phyloP scores from a whole-genome alignment of 1,140 invertebrate genomes.

The Drosophila lacteicornis region DNA sequence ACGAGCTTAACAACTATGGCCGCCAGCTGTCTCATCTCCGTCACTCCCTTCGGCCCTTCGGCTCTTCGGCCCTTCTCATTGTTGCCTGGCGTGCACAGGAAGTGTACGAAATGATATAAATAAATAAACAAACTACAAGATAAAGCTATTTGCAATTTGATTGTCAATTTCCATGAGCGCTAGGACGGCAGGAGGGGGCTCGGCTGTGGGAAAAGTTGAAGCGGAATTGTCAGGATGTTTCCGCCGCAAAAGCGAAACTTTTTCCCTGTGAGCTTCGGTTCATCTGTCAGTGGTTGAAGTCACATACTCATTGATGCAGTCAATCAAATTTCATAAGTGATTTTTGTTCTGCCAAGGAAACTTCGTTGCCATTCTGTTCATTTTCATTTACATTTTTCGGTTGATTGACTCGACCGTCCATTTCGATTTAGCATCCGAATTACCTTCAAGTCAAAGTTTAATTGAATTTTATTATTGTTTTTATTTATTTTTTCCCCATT shows the following conservation, averaged over 20 bases:
- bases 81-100: conserved; percentile 67
- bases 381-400: conserved; percentile 76
- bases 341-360: conserved; percentile 68
- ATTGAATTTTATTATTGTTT: conserved; percentile 50
- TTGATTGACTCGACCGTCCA: conserved; percentile 49
- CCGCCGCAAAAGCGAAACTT: conserved; percentile 68
- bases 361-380: conserved; percentile 65
- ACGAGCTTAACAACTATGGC: conserved; percentile 68
- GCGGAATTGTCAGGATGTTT: conserved; percentile 64
- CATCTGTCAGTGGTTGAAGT: conserved; percentile 66
- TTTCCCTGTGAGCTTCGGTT: conserved; percentile 32
- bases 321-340: conserved; percentile 81
- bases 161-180: conserved; percentile 79
- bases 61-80: conserved; percentile 38
- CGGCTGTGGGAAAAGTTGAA: conserved; percentile 33
- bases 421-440: conserved; percentile 10
- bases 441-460: conserved; percentile 47
- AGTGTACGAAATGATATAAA: conserved; percentile 82
- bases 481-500: background rate
- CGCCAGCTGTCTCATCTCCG: conserved; percentile 37
- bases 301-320: conserved; percentile 78
- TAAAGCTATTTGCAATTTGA: conserved; percentile 83
- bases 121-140: conserved; percentile 83
- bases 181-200: background rate
- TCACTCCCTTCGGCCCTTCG: conserved; percentile 14